phyloP scores from a whole-genome alignment of 1,140 invertebrate genomes.

The Lepidurus apus region DNA sequence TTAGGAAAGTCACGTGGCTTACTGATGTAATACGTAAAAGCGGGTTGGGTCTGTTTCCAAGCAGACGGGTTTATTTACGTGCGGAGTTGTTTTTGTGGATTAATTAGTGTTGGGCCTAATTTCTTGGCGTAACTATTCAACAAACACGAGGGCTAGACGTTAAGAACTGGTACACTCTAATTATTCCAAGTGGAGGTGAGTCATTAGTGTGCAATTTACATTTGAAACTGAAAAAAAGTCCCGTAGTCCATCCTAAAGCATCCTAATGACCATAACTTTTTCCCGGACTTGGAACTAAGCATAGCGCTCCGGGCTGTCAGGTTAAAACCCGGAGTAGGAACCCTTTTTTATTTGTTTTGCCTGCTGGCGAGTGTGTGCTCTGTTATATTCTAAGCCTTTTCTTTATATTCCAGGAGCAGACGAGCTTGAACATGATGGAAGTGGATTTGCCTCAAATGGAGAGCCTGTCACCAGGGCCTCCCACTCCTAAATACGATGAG shows the following conservation, averaged over 20 bases:
- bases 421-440: slow-evolving; percentile 28
- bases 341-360: not conserved
- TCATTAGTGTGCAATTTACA: not conserved
- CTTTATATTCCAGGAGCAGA: not conserved
- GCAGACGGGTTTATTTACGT: slow-evolving; percentile 18
- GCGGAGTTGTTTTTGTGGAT: not conserved
- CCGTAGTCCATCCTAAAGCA: not conserved
- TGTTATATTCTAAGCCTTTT: not conserved
- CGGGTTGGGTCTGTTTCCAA: not conserved
- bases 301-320: not conserved
- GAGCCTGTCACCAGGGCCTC: slow-evolving; percentile 34
- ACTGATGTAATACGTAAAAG: not conserved
- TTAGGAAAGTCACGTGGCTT: not conserved
- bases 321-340: not conserved
- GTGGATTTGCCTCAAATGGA: slow-evolving; percentile 33
- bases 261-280: not conserved
- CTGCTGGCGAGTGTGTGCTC: not conserved
- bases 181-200: not conserved
- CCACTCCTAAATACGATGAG: not conserved
- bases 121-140: not conserved
- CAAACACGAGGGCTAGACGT: not conserved
- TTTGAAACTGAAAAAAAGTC: not conserved
- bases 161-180: not conserved
- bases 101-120: not conserved
- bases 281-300: not conserved